Conservation (phyloP, 2,113 vertebrate genomes). For the Cynocephalus volans region DNA sequence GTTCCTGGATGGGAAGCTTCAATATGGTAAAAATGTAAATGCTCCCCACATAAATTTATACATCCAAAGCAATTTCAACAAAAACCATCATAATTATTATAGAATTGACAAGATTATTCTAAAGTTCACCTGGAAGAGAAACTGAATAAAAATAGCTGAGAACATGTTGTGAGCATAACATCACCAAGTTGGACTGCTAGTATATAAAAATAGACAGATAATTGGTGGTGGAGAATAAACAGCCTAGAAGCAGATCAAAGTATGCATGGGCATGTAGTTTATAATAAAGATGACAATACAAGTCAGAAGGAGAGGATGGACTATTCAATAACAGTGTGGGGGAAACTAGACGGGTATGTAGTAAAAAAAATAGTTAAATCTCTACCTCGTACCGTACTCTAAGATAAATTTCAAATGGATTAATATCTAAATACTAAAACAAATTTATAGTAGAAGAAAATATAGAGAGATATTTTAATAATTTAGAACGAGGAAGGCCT, state of each 20-base stretch:
- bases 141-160: slow-evolving; percentile 12
- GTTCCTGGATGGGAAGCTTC: background rate
- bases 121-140: slow-evolving; percentile 61
- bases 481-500: slow-evolving; percentile 18
- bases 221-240: background rate
- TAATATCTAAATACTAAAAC: slow-evolving; percentile 36
- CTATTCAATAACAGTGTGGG: background rate
- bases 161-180: slow-evolving; percentile 31
- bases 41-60: background rate
- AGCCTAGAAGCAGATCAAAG: background rate
- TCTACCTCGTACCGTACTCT: background rate
- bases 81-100: slow-evolving; percentile 37
- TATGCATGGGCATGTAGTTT: background rate
- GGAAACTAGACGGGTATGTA: slow-evolving; percentile 41
- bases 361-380: background rate
- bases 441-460: slow-evolving; percentile 13
- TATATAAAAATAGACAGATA: background rate
- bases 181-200: background rate
- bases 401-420: slow-evolving; percentile 21
- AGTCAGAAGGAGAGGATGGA: slow-evolving; percentile 9
- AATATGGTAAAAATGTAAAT: slow-evolving; percentile 30
- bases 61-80: background rate
- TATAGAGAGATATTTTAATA: slow-evolving; percentile 51
- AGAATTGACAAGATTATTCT: slow-evolving; percentile 34
- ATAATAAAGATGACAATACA: slow-evolving; percentile 5